Base-by-base conservation (phyloP, 2,888 invertebrate genomes). In the Melieria picta region DNA sequence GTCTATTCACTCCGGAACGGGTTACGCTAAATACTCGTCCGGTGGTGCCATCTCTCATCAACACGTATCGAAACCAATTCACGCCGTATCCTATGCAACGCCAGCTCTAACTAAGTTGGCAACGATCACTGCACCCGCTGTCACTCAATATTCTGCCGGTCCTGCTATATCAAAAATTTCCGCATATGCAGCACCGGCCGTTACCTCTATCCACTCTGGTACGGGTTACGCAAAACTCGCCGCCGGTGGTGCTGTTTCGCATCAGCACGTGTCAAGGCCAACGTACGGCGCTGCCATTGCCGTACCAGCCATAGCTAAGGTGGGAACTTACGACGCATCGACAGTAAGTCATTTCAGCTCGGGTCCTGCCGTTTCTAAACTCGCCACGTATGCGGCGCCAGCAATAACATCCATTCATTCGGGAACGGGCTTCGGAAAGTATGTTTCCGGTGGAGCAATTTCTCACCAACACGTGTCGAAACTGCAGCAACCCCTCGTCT, bases 21-120 rank as follows among this genome's bases (percentile, higher is more conserved):
- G 13, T 7, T 58, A 58, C 1, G 50, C 45, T 16, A 65, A 70
- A 52, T 71, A 71, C 57, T n/a, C 10, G 9, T 43, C 58, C 10
- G 56, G 73, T 58, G 76, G 77, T 16, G 76, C 78, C 3, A 65
- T 78, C 11, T 79, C 82, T 0, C 80, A 80, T 74, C 81, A 80
- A 64, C 78, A 78, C 30, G 72, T 80, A 0, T 79, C 82, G 4
- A 79, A 78, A 64, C 80, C 79, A 5, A 6, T 66, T 4, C 42
- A 60, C 4, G 47, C 62, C 11, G 52, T 63, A 58, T 61, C 13
- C 52, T 63, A 61, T 47, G 60, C 79, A 9, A 77, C 73, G 4
- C 80, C 82, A 5, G 75, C 76, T 0, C 58, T 78, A 5, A 68
- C 78, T 11, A 78, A 79, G 50, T 75, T 75, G 7, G 74, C 76